Percentiles rank a stretch among this genome's conserved stretches.
Conservation (phyloP, 2,113 vertebrate species). For the Myotis brandtii region DNA sequence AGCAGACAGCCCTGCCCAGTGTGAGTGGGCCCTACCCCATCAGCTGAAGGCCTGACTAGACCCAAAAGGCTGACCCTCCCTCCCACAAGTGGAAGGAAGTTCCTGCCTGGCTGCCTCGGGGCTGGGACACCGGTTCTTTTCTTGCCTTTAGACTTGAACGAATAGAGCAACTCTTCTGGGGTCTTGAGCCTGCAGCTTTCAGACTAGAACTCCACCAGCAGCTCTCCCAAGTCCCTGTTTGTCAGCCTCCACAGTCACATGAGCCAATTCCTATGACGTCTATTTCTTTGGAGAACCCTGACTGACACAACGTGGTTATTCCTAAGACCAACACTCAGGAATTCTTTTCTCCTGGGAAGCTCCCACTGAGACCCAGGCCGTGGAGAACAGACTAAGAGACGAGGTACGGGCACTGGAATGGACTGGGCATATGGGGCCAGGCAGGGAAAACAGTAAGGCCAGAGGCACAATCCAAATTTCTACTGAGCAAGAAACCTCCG, state of each 20-base stretch:
- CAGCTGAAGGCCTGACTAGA: background rate
- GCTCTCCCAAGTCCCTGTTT: background rate
- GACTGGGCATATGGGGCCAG: rapidly evolving
- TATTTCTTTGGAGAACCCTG: background rate
- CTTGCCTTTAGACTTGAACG: background rate
- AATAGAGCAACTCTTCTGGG: background rate
- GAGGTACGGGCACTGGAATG: background rate
- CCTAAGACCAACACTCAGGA: background rate
- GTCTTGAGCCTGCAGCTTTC: background rate
- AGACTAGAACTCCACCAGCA: background rate
- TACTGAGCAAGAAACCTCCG: background rate
- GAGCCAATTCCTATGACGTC: background rate
- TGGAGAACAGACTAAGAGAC: background rate
- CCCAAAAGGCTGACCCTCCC: background rate
- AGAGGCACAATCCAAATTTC: background rate
- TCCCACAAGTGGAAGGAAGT: background rate
- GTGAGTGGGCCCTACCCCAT: background rate
- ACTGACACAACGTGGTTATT: background rate
- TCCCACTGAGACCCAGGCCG: background rate
- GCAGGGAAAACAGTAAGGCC: background rate
- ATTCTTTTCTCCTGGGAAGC: background rate
- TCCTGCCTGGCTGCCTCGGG: background rate
- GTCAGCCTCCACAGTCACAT: background rate
- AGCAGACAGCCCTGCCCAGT: background rate
- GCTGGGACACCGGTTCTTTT: background rate